Evolutionary conservation across 2,113 vertebrate genomes (phyloP).

Genomic region (Brachirus orientalis): DNA sequence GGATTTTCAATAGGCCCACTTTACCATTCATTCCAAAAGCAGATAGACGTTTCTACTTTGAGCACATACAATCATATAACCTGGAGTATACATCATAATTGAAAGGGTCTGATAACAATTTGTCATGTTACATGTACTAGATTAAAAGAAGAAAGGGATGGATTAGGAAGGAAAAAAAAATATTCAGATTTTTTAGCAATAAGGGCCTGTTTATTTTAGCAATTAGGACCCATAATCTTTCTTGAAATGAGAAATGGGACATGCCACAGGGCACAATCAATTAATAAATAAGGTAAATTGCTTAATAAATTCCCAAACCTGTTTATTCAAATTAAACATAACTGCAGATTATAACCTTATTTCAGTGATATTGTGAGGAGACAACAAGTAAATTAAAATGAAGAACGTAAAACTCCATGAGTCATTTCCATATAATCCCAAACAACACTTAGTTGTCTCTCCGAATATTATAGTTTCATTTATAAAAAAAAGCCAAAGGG

Average conservation of each 20-base stretch:
- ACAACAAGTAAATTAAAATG: conserved; percentile 60
- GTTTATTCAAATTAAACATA: conserved; percentile 73
- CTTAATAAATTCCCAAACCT: conserved; percentile 65
- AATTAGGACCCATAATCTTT: conserved; percentile 78
- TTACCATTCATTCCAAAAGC: conserved; percentile 63
- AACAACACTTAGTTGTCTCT: conserved; percentile 28
- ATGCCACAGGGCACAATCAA: conserved; percentile 69
- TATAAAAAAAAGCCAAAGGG: conserved; percentile 37
- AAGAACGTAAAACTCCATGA: conserved; percentile 51
- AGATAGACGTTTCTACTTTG: conserved; percentile 47
- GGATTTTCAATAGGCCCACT: conserved; percentile 62
- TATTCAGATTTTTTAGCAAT: conserved; percentile 45
- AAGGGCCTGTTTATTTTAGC: conserved; percentile 76
- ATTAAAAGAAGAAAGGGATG: conserved; percentile 59
- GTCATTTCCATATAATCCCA: conserved; percentile 48
- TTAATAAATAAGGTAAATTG: conserved; percentile 68
- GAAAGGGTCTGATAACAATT: conserved; percentile 72
- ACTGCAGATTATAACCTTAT: conserved; percentile 73
- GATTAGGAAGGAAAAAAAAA: conserved; percentile 45
- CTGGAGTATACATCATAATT: conserved; percentile 67
- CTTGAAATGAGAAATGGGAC: conserved; percentile 72
- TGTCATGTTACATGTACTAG: conserved; percentile 57
- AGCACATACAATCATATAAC: conserved; percentile 70
- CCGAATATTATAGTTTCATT: conserved; percentile 7
- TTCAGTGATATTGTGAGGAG: conserved; percentile 59